A percentile compares a stretch with the other conserved stretches of the same genome.
phyloP scores from a whole-genome alignment of 2,888 invertebrate species.

The Limnephilus lunatus region DNA sequence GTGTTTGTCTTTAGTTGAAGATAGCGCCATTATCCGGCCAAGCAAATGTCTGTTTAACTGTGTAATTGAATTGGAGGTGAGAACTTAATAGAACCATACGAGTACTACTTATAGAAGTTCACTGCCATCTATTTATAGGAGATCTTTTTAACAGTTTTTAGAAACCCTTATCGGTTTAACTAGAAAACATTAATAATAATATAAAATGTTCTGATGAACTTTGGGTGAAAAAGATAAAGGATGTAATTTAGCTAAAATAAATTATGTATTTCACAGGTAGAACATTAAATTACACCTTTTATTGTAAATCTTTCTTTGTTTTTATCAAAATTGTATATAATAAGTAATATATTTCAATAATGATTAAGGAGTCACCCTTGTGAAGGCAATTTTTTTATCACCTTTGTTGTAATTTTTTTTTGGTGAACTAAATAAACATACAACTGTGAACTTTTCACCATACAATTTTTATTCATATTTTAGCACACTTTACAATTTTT shows the following conservation, averaged over 20 bases:
- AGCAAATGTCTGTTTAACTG: neutral
- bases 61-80: neutral
- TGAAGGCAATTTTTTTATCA: too few relatives aligned
- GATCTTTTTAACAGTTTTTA: neutral
- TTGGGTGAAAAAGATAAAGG: neutral
- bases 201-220: neutral
- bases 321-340: slow-evolving; percentile 25
- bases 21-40: neutral
- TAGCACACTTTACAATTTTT: too few relatives aligned
- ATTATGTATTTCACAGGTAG: neutral
- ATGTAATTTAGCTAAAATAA: neutral
- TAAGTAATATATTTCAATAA: neutral
- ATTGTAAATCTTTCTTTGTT: neutral
- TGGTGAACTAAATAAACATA: too few relatives aligned
- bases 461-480: too few relatives aligned
- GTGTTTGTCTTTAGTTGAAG: too few relatives aligned
- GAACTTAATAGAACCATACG: neutral
- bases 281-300: neutral
- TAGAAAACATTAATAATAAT: neutral
- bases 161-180: neutral
- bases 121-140: neutral
- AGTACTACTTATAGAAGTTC: neutral
- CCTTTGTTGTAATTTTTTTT: too few relatives aligned
- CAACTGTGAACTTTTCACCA: too few relatives aligned
- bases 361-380: neutral